Evolutionary conservation across 2,888 invertebrate species (phyloP).

Genomic region (Steinernema hermaphroditum): DNA sequence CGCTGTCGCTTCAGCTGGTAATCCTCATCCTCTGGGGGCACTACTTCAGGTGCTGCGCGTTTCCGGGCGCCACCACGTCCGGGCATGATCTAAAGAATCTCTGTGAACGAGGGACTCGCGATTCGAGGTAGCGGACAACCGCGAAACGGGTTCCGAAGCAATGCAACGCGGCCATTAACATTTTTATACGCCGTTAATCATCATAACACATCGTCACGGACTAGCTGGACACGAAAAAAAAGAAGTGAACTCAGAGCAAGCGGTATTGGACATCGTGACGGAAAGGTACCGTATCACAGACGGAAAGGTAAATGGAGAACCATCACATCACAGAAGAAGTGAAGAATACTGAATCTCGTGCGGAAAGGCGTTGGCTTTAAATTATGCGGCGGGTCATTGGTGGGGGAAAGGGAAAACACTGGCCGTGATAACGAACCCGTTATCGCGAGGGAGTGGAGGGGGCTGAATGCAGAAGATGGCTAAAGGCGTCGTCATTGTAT

Average conservation of each 20-base stretch:
- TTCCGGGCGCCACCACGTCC: constrained; percentile 34
- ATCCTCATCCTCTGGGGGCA: constrained; percentile 43
- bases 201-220: no score
- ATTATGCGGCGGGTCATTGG: constrained; percentile 28
- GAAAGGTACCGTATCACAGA: not conserved
- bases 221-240: no score
- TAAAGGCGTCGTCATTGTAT: constrained; percentile 25
- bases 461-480: not conserved
- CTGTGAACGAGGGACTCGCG: not conserved
- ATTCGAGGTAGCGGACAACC: no score
- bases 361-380: not conserved
- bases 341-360: not conserved
- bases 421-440: constrained; percentile 23
- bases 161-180: no score
- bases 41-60: constrained; percentile 18
- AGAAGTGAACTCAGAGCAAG: no score
- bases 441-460: constrained; percentile 11
- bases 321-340: not conserved
- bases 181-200: no score
- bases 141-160: no score
- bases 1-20: constrained; percentile 59
- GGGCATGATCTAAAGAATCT: constrained; percentile 30
- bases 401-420: not conserved
- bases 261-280: not conserved
- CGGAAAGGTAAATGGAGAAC: not conserved